Percentiles rank a stretch among this genome's conserved stretches.
Conservation (phyloP, 1,140 invertebrate species). For the Dreissena polymorpha region DNA sequence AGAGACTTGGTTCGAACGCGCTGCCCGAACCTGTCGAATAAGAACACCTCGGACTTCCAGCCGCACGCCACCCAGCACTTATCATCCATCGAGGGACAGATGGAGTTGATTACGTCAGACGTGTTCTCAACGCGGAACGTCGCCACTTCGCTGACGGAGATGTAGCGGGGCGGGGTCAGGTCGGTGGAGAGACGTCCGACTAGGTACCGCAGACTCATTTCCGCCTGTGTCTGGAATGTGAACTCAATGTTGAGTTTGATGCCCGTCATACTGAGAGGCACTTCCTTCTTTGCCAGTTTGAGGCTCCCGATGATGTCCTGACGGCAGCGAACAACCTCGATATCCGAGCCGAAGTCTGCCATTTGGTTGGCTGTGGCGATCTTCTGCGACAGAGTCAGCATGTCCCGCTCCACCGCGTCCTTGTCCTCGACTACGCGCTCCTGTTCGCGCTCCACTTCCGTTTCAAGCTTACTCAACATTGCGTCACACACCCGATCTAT, state of each 20-base stretch:
- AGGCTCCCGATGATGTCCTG: slow-evolving; percentile 29
- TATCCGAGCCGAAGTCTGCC: slow-evolving; percentile 58
- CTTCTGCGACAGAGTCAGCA: slow-evolving; percentile 45
- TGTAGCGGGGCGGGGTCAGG: slow-evolving; percentile 53
- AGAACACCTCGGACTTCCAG: slow-evolving; percentile 54
- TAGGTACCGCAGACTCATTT: slow-evolving; percentile 40
- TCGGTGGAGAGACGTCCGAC: slow-evolving; percentile 52
- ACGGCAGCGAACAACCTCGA: slow-evolving; percentile 48
- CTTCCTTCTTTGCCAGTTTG: slow-evolving; percentile 38
- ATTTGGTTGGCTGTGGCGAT: slow-evolving; percentile 58
- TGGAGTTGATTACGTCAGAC: slow-evolving; percentile 58
- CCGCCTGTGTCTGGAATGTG: slow-evolving; percentile 37
- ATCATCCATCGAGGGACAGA: slow-evolving; percentile 54
- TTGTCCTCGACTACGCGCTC: slow-evolving; percentile 47
- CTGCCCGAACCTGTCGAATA: slow-evolving; percentile 45
- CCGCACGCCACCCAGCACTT: slow-evolving; percentile 53
- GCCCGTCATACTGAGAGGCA: slow-evolving; percentile 35
- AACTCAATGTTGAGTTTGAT: slow-evolving; percentile 54
- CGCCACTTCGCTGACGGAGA: slow-evolving; percentile 38
- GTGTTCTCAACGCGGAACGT: slow-evolving; percentile 56
- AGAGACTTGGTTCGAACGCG: slow-evolving; percentile 35
- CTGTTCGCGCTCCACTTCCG: slow-evolving; percentile 42
- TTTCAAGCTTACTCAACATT: slow-evolving; percentile 47
- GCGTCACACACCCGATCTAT: slow-evolving; percentile 52
- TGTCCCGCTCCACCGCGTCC: slow-evolving; percentile 46